phyloP scores from a whole-genome alignment of 1,140 invertebrate genomes.

The Dendrolimus kikuchii region DNA sequence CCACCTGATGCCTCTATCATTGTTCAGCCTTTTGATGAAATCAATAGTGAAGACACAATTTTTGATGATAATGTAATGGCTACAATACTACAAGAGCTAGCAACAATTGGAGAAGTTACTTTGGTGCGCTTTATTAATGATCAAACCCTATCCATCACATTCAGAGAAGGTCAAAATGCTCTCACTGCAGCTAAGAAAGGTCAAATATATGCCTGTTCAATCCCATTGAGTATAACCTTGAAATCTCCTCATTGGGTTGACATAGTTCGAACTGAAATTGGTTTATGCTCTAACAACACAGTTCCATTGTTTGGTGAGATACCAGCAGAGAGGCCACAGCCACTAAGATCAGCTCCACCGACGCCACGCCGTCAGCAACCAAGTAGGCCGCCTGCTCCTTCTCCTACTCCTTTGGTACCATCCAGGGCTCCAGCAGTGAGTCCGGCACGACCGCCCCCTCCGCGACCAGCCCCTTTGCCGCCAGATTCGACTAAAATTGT shows the following conservation, averaged over 20 bases:
- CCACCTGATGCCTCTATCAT: constrained; percentile 97
- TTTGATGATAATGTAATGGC: constrained; percentile 82
- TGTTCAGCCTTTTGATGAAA: constrained; percentile 75
- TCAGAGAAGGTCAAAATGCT: constrained; percentile 88
- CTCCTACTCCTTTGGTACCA: constrained; percentile 73
- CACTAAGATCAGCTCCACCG: constrained; percentile 58
- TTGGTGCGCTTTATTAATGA: constrained; percentile 92
- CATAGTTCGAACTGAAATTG: constrained; percentile 86
- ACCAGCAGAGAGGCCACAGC: constrained; percentile 43
- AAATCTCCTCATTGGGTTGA: constrained; percentile 90
- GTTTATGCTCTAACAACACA: constrained; percentile 87
- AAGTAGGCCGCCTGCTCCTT: constrained; percentile 72
- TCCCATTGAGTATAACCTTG: constrained; percentile 80
- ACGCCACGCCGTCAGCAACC: constrained; percentile 66
- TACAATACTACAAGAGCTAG: constrained; percentile 80
- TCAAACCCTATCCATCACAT: constrained; percentile 90
- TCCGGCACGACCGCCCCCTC: constrained; percentile 66
- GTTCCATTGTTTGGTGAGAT: constrained; percentile 77
- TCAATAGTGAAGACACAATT: constrained; percentile 66
- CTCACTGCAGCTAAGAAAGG: constrained; percentile 78
- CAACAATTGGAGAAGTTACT: constrained; percentile 88
- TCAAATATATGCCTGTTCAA: constrained; percentile 75
- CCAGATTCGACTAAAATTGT: constrained; percentile 54
- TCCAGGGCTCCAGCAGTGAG: constrained; percentile 71
- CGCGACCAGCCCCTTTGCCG: constrained; percentile 65